Evolutionary conservation across 2,888 invertebrate species (phyloP).

Genomic region (Bombylius discolor): DNA sequence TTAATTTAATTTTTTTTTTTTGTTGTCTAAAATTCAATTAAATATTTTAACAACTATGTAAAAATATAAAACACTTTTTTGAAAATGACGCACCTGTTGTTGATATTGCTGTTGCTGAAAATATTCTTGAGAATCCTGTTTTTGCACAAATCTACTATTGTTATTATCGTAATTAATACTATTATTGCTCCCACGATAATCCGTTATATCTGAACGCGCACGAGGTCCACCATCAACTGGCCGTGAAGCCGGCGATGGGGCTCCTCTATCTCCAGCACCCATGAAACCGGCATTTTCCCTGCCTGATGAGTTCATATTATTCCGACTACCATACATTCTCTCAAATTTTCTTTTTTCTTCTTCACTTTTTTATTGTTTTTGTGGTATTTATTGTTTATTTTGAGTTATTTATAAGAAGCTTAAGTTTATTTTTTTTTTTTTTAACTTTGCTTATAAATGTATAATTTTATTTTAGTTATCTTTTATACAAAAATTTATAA

Average conservation of each 20-base stretch:
- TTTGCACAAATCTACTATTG: neutral
- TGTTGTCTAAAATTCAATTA: too few relatives aligned
- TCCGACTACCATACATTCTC: neutral
- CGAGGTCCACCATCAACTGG: conserved; percentile 36
- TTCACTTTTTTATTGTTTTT: neutral
- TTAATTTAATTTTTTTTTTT: too few relatives aligned
- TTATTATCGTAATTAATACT: conserved; percentile 5
- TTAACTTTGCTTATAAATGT: too few relatives aligned
- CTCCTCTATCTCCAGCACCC: conserved; percentile 10
- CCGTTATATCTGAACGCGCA: conserved; percentile 26
- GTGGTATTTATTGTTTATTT: neutral
- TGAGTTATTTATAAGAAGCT: too few relatives aligned
- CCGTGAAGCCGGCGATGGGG: conserved; percentile 16
- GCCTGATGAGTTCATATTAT: conserved; percentile 1
- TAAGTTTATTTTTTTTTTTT: too few relatives aligned
- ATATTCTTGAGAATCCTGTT: conserved; percentile 11
- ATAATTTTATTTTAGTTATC: too few relatives aligned
- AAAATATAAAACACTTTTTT: too few relatives aligned
- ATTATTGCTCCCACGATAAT: conserved; percentile 12
- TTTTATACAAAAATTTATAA: too few relatives aligned
- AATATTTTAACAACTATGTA: too few relatives aligned
- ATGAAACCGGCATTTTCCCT: conserved; percentile 21
- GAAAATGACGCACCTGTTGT: conserved; percentile 19
- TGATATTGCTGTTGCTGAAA: conserved; percentile 12
- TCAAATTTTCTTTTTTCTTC: neutral